Evolutionary conservation across 2,888 invertebrate genomes (phyloP), one percentile per base, ranked within the genome.

Genomic region (Morinoia aosen): DNA sequence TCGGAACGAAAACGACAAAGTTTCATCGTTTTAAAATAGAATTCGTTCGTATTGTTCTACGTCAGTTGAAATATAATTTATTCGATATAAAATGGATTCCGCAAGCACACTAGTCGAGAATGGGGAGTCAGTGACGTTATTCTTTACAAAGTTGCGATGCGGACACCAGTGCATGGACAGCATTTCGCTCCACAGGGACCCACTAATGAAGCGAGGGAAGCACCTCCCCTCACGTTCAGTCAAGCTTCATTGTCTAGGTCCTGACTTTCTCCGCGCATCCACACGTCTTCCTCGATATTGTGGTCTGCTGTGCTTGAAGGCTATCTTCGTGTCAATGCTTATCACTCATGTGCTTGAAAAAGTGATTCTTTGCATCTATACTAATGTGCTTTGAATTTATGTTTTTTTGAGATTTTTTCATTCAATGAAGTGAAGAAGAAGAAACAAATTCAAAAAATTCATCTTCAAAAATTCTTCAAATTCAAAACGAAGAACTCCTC

Each of bases 161-260:
- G 76, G 76, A 16, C 76, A 33, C 76, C 76, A 19, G 76, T 76
- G 76, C 8, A 33, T 16, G 76, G 76, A 3, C 76, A 33, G 16
- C 2, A 40, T 40, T 39, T 16, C 19, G 90, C 90, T 19, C 0
- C 90, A 90, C 90, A 7, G 90, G 16, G 39, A 40, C 90, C 48
- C 90, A 40, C 90, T 39, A 90, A 90, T 90, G 90, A 76, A 90
- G 90, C 39, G 48, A 90, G 90, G 90, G 90, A 90, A 90, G 90
- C 48, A 40, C 90, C 48, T 14, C 48, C 90, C 90, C 90, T 90
- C 90, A 48, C 90, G 90, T 39, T 76, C 76, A 33, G 25, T 33
- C 33, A 33, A 76, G 19, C 33, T 33, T 76, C 76, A 3, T 76
- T 76, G 76, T 76, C 25, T 76, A 19, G 76, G 76, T 76, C 25